Conservation (phyloP, 2,888 invertebrate genomes). For the Ennomos quercinarius region DNA sequence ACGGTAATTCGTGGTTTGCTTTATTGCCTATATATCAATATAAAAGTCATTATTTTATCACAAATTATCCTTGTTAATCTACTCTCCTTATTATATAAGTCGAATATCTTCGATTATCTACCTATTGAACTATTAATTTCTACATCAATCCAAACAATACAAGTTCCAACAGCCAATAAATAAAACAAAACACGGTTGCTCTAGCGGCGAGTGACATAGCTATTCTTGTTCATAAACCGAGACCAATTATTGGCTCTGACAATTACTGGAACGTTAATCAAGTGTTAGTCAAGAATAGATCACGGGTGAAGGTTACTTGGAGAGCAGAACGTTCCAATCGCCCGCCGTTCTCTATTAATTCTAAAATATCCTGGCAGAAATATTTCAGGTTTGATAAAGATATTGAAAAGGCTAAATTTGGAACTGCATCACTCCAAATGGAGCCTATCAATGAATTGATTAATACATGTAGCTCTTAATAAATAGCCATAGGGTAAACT, state of each 20-base stretch:
- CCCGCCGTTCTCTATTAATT: slow-evolving; percentile 40
- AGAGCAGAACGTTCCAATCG: slow-evolving; percentile 47
- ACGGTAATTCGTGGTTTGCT: too few species aligned
- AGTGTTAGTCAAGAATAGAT: slow-evolving; percentile 55
- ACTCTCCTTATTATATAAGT: too few species aligned
- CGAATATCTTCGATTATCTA: too few species aligned
- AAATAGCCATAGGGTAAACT: slow-evolving; percentile 5
- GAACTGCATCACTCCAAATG: too few species aligned
- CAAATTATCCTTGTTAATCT: too few species aligned
- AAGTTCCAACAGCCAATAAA: neutral
- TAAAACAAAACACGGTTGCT: slow-evolving; percentile 20
- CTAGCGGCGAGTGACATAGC: slow-evolving; percentile 15
- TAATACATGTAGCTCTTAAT: neutral
- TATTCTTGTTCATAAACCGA: slow-evolving; percentile 18
- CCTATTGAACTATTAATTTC: neutral
- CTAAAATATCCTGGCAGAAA: slow-evolving; percentile 32
- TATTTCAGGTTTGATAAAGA: neutral
- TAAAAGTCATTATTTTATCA: too few species aligned
- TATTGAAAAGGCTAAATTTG: too few species aligned
- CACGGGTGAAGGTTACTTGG: slow-evolving; percentile 54
- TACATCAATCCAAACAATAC: neutral
- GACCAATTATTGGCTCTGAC: slow-evolving; percentile 40
- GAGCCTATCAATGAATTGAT: too few species aligned
- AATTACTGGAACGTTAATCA: slow-evolving; percentile 56
- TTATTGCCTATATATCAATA: too few species aligned